Percentiles rank a stretch among this genome's conserved stretches.
Conservation (phyloP, 2,113 vertebrate species). For the Bufo bufo region DNA sequence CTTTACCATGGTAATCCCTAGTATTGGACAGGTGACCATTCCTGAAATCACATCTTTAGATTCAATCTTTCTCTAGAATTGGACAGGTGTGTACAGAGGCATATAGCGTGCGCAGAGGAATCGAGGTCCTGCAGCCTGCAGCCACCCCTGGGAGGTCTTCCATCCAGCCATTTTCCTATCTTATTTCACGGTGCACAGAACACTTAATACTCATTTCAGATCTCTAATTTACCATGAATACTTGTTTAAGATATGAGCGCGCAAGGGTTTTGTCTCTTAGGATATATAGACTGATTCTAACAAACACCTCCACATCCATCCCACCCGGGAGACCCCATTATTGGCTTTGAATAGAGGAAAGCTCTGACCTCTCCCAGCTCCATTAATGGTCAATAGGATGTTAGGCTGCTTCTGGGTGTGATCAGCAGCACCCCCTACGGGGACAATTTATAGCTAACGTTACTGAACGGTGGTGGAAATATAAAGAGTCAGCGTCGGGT, state of each 20-base stretch:
- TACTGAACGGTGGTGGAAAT: background rate
- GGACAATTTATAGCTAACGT: background rate
- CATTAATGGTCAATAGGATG: background rate
- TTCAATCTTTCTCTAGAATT: background rate
- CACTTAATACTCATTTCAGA: slow-evolving; percentile 73
- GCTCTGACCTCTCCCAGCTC: background rate
- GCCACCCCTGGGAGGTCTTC: slow-evolving; percentile 68
- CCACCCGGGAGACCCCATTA: background rate
- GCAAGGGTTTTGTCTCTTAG: slow-evolving; percentile 5
- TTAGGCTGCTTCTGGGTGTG: background rate
- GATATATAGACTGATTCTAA: slow-evolving; percentile 6
- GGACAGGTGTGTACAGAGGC: background rate
- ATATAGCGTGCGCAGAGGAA: background rate
- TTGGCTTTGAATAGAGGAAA: background rate
- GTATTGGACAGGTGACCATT: background rate
- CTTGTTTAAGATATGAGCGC: slow-evolving; percentile 49
- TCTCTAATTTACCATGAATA: slow-evolving; percentile 73
- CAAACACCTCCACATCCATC: background rate
- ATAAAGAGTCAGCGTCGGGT: background rate
- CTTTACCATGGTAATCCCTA: background rate
- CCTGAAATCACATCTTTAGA: too few species aligned
- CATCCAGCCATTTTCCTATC: slow-evolving; percentile 72
- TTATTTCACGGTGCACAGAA: slow-evolving; percentile 79
- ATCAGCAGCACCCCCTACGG: background rate
- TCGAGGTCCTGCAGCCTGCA: background rate